These are phyloP conservation scores for Cephalopholis sonnerati DNA, from an alignment of 2,113 vertebrate species.

Conservation along the genomic window DNA sequence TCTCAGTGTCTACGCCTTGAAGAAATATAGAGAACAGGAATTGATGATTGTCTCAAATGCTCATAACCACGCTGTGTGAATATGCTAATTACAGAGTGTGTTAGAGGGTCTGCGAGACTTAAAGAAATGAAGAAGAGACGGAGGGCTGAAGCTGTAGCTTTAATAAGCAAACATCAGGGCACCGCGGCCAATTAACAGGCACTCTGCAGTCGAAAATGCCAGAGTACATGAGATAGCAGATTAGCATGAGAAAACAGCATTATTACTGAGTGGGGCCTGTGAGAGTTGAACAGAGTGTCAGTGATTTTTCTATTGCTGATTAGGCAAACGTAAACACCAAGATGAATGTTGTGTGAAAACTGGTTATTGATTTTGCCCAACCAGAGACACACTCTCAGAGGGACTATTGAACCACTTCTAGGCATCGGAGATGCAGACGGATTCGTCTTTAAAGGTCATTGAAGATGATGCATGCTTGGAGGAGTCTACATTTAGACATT, in stretches of 20 bases:
- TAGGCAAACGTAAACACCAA: conserved; percentile 79
- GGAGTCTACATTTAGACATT: conserved; percentile 37
- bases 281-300: conserved; percentile 56
- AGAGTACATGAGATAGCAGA: conserved; percentile 59
- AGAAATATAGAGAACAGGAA: conserved; percentile 16
- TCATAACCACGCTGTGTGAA: conserved; percentile 1
- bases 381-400: conserved; percentile 62
- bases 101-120: conserved; percentile 29
- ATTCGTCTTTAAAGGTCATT: conserved; percentile 75
- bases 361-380: conserved; percentile 79
- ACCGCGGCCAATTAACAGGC: conserved; percentile 53
- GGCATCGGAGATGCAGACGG: conserved; percentile 12
- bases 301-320: conserved; percentile 69
- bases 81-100: conserved; percentile 34
- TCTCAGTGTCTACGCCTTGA: not conserved
- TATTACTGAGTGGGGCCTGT: conserved; percentile 47
- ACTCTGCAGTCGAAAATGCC: conserved; percentile 54
- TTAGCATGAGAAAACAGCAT: conserved; percentile 52
- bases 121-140: conserved; percentile 42
- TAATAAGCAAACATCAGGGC: conserved; percentile 46
- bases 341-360: conserved; percentile 75
- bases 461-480: conserved; percentile 54
- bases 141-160: conserved; percentile 37
- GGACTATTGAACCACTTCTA: conserved; percentile 66
- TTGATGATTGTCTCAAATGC: conserved; percentile 9